These are phyloP conservation scores for Tyrannus savana DNA, from an alignment of 2,113 vertebrate species.

Conservation along the genomic window DNA sequence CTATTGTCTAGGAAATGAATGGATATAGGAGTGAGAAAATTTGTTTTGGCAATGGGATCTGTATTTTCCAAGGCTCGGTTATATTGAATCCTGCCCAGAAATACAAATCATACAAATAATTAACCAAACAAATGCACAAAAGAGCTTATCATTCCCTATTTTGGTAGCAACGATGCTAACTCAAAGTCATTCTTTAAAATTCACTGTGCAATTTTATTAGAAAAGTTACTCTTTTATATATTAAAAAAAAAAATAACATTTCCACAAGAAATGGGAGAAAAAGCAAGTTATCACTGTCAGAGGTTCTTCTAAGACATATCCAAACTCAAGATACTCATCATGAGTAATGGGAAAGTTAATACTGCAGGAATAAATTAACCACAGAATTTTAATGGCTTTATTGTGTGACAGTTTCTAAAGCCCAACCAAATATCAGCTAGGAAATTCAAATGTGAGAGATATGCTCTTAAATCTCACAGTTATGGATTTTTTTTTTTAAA, in stretches of 20 bases:
- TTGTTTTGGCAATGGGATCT: constrained; percentile 43
- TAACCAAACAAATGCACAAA: constrained; percentile 40
- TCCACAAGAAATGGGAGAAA: constrained; percentile 31
- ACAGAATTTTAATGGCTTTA: constrained; percentile 67
- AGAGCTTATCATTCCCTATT: constrained; percentile 1
- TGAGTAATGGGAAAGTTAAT: constrained; percentile 70
- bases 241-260: neutral
- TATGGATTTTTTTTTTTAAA: neutral
- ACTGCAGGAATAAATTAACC: constrained; percentile 65
- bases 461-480: constrained; percentile 35
- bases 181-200: constrained; percentile 54
- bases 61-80: constrained; percentile 1
- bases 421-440: constrained; percentile 49
- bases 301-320: constrained; percentile 37
- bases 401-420: constrained; percentile 62
- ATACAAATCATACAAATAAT: constrained; percentile 41
- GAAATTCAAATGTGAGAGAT: constrained; percentile 48
- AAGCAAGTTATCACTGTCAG: constrained; percentile 47
- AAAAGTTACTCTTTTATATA: constrained; percentile 24
- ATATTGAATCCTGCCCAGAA: constrained; percentile 12
- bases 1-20: constrained; percentile 59
- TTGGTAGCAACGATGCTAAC: constrained; percentile 6
- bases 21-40: constrained; percentile 39
- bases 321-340: constrained; percentile 61
- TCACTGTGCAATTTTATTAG: constrained; percentile 50